A percentile compares a stretch with the other conserved stretches of the same genome.
Evolutionary conservation across 2,888 invertebrate species (phyloP).

Genomic region (Troilus luridus): DNA sequence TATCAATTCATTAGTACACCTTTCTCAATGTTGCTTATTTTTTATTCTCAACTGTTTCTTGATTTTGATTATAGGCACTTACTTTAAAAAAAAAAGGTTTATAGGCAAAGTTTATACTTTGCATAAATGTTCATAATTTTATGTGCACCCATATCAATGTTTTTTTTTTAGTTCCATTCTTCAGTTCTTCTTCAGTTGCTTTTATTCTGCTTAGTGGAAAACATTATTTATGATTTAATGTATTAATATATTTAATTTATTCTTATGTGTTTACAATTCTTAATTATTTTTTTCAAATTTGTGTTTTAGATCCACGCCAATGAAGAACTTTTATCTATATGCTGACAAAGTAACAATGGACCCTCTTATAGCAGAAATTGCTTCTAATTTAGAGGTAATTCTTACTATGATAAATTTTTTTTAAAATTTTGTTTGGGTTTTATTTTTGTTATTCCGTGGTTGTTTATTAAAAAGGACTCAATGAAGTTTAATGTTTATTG

Average conservation of each 20-base stretch:
- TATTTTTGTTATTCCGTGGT: not conserved
- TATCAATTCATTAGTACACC: too few relatives aligned
- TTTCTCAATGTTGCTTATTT: too few relatives aligned
- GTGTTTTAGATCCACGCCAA: not conserved
- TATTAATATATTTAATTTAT: not conserved
- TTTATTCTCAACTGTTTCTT: too few relatives aligned
- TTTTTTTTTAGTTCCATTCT: too few relatives aligned
- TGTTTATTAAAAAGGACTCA: not conserved
- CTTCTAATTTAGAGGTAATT: slow-evolving; percentile 42
- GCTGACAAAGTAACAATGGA: slow-evolving; percentile 19
- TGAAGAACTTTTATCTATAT: slow-evolving; percentile 15
- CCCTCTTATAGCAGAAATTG: slow-evolving; percentile 19
- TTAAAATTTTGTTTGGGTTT: not conserved
- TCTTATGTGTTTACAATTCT: not conserved
- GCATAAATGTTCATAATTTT: too few relatives aligned
- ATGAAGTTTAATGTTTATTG: not conserved
- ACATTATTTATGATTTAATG: too few relatives aligned
- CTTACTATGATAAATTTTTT: not conserved
- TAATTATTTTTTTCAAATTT: not conserved
- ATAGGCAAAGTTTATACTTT: too few relatives aligned
- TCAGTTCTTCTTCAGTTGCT: too few relatives aligned
- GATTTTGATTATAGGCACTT: too few relatives aligned
- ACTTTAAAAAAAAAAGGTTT: too few relatives aligned
- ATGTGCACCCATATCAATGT: too few relatives aligned
- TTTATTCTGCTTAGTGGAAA: too few relatives aligned